phyloP scores from a whole-genome alignment of 2,797 vertebrate genomes.

The Sternotherus odoratus region DNA sequence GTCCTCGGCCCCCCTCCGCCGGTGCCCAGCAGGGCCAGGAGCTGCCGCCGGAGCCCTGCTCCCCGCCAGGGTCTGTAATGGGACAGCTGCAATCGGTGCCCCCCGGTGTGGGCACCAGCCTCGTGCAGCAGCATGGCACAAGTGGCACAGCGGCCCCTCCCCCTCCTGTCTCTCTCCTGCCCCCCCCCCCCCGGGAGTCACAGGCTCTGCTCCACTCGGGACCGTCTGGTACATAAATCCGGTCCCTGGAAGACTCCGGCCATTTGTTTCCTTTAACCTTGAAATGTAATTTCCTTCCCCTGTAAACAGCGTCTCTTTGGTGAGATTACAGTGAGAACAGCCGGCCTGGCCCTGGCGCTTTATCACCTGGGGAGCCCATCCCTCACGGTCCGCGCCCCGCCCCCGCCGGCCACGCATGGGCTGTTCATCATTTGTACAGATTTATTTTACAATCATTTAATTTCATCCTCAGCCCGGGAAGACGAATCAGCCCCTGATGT shows the following conservation, averaged over 20 bases:
- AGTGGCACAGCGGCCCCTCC: fast-evolving
- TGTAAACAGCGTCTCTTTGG: slow-evolving; percentile 74
- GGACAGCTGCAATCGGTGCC: no score
- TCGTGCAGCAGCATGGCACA: no score
- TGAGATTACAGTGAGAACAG: slow-evolving; percentile 64
- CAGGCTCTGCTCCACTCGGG: fast-evolving
- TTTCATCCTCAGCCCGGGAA: slow-evolving; percentile 76
- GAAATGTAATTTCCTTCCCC: slow-evolving; percentile 72
- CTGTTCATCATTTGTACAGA: slow-evolving; percentile 75
- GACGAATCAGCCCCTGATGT: slow-evolving; percentile 71
- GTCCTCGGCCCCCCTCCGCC: not conserved
- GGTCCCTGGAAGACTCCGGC: slow-evolving; percentile 24
- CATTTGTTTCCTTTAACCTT: slow-evolving; percentile 69
- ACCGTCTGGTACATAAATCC: fast-evolving
- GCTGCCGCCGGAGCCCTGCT: no score
- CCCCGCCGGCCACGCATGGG: slow-evolving; percentile 11
- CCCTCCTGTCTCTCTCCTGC: fast-evolving
- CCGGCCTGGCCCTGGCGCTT: not conserved
- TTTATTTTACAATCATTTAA: slow-evolving; percentile 83
- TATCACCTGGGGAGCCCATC: slow-evolving; percentile 53
- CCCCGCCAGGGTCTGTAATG: no score
- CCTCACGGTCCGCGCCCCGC: slow-evolving; percentile 39
- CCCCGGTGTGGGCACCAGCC: no score
- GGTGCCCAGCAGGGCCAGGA: no score
- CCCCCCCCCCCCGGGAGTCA: fast-evolving